These are phyloP conservation scores for Ailurus styani DNA, from an alignment of 2,113 vertebrate genomes.

Conservation along the genomic window DNA sequence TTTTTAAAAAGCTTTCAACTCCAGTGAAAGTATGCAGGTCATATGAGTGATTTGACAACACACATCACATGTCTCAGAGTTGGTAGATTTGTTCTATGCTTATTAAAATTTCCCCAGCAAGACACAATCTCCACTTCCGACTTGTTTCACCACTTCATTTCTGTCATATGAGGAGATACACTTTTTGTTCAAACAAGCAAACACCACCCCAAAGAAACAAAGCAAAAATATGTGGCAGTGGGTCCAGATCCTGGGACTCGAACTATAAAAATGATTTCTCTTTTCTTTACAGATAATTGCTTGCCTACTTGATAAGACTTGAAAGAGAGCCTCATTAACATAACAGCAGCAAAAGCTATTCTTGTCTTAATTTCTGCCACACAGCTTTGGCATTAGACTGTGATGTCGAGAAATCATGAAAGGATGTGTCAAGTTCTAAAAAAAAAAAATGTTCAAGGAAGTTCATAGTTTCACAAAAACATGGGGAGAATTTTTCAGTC, in stretches of 20 bases:
- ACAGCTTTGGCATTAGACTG: neutral
- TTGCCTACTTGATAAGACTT: neutral
- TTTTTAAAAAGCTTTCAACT: neutral
- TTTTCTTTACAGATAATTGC: neutral
- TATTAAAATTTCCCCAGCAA: neutral
- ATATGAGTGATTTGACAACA: neutral
- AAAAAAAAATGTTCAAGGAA: neutral
- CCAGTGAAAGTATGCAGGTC: neutral
- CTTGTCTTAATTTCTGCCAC: neutral
- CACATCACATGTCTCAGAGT: neutral
- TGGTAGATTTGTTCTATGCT: neutral
- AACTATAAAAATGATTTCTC: neutral
- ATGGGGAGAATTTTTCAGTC: neutral
- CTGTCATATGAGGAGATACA: neutral
- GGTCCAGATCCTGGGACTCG: neutral
- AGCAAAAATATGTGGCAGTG: neutral
- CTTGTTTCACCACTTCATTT: neutral
- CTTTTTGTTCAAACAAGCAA: neutral
- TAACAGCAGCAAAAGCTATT: neutral
- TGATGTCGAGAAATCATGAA: neutral
- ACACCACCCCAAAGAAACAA: neutral
- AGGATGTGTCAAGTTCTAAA: neutral
- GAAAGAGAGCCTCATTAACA: neutral
- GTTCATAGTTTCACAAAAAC: neutral
- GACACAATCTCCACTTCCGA: neutral